phyloP scores from a whole-genome alignment of 92 coral and sea anemone genomes.

The Epizoanthus ramosus region DNA sequence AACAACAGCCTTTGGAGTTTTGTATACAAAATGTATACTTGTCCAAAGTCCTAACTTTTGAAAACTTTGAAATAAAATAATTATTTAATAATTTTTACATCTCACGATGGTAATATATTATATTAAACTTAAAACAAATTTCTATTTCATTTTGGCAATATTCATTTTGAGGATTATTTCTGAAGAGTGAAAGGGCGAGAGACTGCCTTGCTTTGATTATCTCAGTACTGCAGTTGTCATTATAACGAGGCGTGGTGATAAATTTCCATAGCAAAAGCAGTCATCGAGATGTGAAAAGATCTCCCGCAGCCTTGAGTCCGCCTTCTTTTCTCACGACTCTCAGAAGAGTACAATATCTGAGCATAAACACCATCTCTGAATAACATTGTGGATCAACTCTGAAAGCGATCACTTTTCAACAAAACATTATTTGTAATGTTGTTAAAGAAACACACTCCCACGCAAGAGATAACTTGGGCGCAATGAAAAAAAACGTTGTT shows the following conservation, averaged over 20 bases:
- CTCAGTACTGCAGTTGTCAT: conserved; percentile 15
- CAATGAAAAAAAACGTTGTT: too few relatives aligned
- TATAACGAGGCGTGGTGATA: not conserved
- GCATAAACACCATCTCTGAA: not conserved
- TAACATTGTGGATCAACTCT: conserved; percentile 1
- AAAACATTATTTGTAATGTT: conserved; percentile 15
- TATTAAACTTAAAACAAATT: too few relatives aligned
- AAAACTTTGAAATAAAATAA: too few relatives aligned
- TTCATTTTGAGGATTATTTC: not conserved
- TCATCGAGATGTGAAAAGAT: conserved; percentile 2
- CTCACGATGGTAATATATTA: too few relatives aligned
- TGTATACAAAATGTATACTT: too few relatives aligned
- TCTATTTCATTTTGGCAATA: too few relatives aligned
- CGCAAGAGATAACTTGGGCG: not conserved
- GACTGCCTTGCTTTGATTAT: conserved; percentile 1
- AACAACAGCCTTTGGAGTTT: too few relatives aligned
- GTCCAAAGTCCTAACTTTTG: too few relatives aligned
- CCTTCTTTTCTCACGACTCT: conserved; percentile 15
- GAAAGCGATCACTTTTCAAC: conserved; percentile 20
- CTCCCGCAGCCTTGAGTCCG: conserved; percentile 35
- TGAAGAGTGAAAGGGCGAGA: conserved; percentile 1
- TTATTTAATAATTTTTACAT: too few relatives aligned
- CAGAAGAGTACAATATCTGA: conserved; percentile 14
- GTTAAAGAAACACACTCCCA: conserved; percentile 6
- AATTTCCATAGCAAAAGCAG: conserved; percentile 25